A percentile compares a stretch with the other conserved stretches of the same genome.
Conservation (phyloP, 2,113 vertebrate genomes). For the Erythrolamprus reginae region DNA sequence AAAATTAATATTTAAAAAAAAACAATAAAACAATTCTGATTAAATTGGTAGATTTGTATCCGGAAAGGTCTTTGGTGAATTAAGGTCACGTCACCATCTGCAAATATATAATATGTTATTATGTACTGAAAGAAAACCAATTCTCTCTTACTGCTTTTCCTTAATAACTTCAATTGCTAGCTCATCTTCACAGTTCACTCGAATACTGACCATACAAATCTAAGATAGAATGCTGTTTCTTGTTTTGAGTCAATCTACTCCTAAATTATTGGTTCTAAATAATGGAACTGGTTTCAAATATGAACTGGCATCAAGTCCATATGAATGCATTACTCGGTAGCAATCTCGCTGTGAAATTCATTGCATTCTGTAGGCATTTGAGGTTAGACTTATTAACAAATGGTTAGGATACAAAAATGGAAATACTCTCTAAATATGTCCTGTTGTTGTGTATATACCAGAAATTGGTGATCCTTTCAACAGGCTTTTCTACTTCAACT, state of each 20-base stretch:
- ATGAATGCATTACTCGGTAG: not conserved
- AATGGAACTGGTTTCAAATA: not conserved
- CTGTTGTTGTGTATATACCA: not conserved
- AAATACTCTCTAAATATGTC: not conserved
- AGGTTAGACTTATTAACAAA: not conserved
- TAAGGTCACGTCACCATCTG: not conserved
- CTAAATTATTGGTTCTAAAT: not conserved
- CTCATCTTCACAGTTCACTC: not conserved
- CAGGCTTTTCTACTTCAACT: not conserved
- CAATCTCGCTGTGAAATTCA: not conserved
- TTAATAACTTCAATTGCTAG: not conserved
- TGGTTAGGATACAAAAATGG: not conserved
- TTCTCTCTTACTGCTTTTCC: not conserved
- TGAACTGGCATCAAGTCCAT: conserved; percentile 5
- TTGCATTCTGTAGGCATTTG: not conserved
- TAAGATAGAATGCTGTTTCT: not conserved
- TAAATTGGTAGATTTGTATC: not conserved
- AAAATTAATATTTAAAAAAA: not conserved
- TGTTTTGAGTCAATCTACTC: not conserved
- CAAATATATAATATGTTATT: not conserved
- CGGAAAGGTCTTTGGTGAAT: not conserved
- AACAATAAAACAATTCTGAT: not conserved
- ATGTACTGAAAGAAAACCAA: not conserved
- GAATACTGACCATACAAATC: not conserved
- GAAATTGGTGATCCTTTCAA: not conserved